These are phyloP conservation scores for Clostera curtula DNA, from an alignment of 2,888 invertebrate genomes.

Conservation along the genomic window DNA sequence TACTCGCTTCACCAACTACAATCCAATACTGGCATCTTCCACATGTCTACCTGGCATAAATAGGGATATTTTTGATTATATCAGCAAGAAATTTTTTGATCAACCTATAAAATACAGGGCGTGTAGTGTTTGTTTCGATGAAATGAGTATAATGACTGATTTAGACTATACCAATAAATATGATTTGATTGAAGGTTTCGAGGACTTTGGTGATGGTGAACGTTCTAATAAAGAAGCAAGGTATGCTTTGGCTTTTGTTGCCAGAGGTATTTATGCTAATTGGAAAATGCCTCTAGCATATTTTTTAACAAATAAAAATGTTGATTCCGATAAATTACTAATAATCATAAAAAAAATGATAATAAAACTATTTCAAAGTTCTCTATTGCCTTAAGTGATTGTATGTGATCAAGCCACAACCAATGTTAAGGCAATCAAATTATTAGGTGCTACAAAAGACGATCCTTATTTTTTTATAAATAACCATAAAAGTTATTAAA, in stretches of 20 bases:
- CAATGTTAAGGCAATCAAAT: constrained; percentile 9
- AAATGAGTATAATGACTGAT: constrained; percentile 14
- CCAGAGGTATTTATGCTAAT: constrained; percentile 8
- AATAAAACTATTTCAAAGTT: constrained; percentile 10
- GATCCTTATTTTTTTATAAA: constrained; percentile 1
- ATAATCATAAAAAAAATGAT: constrained; percentile 3
- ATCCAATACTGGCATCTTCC: constrained; percentile 6
- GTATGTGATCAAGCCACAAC: constrained; percentile 14
- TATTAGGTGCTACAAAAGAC: not conserved
- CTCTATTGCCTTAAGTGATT: constrained; percentile 9
- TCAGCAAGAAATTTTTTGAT: constrained; percentile 3
- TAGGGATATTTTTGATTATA: constrained; percentile 3
- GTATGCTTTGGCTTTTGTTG: constrained; percentile 10
- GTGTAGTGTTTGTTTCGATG: constrained; percentile 12
- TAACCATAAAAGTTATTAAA: not conserved
- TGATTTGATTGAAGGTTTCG: constrained; percentile 16
- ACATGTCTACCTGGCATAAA: constrained; percentile 5
- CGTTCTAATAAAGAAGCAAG: constrained; percentile 8
- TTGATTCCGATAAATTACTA: constrained; percentile 4
- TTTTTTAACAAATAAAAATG: constrained; percentile 7
- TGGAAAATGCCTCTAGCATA: constrained; percentile 12
- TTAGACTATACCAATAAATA: constrained; percentile 14
- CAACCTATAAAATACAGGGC: constrained; percentile 5
- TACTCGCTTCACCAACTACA: constrained; percentile 11
- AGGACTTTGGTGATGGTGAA: constrained; percentile 11